Conservation (phyloP, 53 echinoderm and acorn worm species). For the Temnopleurus reevesii region DNA sequence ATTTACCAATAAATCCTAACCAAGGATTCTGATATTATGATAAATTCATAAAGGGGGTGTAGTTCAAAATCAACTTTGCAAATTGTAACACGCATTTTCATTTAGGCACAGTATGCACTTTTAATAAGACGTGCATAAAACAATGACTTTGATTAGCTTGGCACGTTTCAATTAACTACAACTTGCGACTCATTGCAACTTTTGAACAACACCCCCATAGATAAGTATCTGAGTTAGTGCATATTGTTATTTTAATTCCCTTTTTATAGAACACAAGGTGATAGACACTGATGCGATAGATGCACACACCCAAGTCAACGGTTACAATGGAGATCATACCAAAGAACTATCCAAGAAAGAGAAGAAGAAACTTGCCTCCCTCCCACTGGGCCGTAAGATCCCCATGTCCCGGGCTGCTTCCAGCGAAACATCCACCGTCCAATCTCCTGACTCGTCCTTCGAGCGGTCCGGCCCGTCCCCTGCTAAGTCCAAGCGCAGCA, state of each 20-base stretch:
- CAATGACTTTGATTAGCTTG: too few relatives aligned
- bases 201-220: too few relatives aligned
- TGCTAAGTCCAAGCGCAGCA: slow-evolving; percentile 83
- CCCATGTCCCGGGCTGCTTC: slow-evolving; percentile 76
- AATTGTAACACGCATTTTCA: too few relatives aligned
- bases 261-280: slow-evolving; percentile 74
- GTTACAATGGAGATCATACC: slow-evolving; percentile 65
- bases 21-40: too few relatives aligned
- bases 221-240: not conserved
- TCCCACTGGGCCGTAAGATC: slow-evolving; percentile 85
- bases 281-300: slow-evolving; percentile 77
- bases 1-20: too few relatives aligned
- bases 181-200: too few relatives aligned
- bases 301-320: slow-evolving; percentile 57
- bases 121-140: too few relatives aligned
- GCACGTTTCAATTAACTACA: too few relatives aligned
- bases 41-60: too few relatives aligned
- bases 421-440: slow-evolving; percentile 68
- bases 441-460: slow-evolving; percentile 68
- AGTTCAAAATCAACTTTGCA: too few relatives aligned
- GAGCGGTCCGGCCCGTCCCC: slow-evolving; percentile 57
- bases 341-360: slow-evolving; percentile 68
- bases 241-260: not conserved
- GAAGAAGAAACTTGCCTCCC: slow-evolving; percentile 79
- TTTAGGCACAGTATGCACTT: too few relatives aligned